Conservation (phyloP, 2,888 invertebrate genomes). For the Tinea pellionella region DNA sequence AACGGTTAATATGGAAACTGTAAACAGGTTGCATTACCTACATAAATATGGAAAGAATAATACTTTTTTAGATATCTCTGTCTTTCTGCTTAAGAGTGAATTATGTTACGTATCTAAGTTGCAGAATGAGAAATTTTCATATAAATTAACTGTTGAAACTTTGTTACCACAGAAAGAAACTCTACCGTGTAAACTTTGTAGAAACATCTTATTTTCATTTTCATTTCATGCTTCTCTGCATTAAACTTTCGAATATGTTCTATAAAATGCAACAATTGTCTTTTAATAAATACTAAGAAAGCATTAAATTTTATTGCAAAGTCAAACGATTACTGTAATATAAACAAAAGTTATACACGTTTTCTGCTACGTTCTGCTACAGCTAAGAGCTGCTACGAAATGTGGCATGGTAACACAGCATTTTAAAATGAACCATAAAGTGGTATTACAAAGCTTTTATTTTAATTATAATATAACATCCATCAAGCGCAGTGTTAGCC, state of each 20-base stretch:
- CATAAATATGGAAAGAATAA: conserved; percentile 12
- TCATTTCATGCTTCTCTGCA: conserved; percentile 9
- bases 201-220: conserved; percentile 23
- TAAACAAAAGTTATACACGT: no score
- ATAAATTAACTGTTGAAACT: conserved; percentile 49
- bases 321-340: no score
- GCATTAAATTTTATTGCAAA: no score
- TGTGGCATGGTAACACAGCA: no score
- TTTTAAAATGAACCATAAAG: no score
- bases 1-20: no score
- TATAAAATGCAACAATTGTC: neutral
- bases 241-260: conserved; percentile 3
- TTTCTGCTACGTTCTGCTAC: no score
- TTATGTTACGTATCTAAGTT: conserved; percentile 22
- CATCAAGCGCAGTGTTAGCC: no score
- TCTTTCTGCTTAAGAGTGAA: conserved; percentile 17
- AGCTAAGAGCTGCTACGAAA: no score
- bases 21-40: neutral
- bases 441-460: no score
- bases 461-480: no score
- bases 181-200: conserved; percentile 33
- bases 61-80: conserved; percentile 12
- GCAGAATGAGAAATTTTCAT: conserved; percentile 45
- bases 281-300: no score
- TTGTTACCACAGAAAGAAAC: conserved; percentile 34